These are phyloP conservation scores for Microcebus lehilahytsara DNA, from an alignment of 2,113 vertebrate genomes.

Conservation along the genomic window DNA sequence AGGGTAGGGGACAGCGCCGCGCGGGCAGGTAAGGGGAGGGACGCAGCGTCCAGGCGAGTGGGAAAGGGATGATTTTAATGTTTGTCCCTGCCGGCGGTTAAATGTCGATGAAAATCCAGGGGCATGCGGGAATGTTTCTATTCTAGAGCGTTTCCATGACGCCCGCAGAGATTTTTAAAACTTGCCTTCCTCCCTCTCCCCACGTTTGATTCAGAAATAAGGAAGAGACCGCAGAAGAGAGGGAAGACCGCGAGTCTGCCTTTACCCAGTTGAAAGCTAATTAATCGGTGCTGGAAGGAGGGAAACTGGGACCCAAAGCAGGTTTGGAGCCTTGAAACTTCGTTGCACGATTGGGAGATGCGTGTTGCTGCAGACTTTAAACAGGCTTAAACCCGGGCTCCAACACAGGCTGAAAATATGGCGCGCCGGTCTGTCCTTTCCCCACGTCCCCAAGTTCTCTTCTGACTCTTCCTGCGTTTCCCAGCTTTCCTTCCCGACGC, in stretches of 20 bases:
- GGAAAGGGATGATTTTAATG: not conserved
- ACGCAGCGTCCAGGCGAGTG: not conserved
- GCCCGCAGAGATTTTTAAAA: not conserved
- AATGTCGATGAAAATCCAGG: not conserved
- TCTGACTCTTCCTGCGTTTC: not conserved
- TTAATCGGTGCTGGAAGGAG: not conserved
- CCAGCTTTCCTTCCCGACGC: not conserved
- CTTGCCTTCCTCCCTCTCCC: not conserved
- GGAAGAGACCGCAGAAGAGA: not conserved
- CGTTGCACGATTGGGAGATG: rapidly evolving
- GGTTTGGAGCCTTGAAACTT: not conserved
- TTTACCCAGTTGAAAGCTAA: not conserved
- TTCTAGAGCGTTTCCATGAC: not conserved
- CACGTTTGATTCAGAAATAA: not conserved
- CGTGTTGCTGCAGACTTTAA: not conserved
- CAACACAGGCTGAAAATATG: too few relatives aligned
- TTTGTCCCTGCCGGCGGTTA: not conserved
- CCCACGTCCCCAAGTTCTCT: not conserved
- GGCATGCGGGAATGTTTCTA: not conserved
- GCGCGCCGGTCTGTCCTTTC: not conserved
- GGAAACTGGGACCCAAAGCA: not conserved
- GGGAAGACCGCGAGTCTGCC: not conserved
- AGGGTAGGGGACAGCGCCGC: rapidly evolving
- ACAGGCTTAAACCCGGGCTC: not conserved
- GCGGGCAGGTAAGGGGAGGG: too few relatives aligned